Evolutionary conservation across 2,113 vertebrate species (phyloP), one percentile per base, ranked within the genome.

Genomic region (Pseudopodoces humilis): DNA sequence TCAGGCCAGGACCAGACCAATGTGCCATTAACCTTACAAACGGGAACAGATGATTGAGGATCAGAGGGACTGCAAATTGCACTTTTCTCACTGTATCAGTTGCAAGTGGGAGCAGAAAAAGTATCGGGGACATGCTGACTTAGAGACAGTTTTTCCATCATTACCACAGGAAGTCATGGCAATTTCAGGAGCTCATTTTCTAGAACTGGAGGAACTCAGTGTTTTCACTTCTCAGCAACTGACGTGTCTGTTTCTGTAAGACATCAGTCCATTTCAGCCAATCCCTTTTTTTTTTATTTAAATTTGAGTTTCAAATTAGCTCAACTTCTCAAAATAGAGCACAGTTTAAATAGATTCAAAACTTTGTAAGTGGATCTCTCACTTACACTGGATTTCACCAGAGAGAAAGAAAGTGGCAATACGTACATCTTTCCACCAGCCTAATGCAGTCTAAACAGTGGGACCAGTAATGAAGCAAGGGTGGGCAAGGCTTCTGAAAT

Each of bases 101-200:
- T 87, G 46, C 31, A 91, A 41, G 20, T 81, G 49, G 17, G 62
- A 91, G 64, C 60, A 88, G 76, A 83, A 63, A 37, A 83, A 87
- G 47, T 65, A 46, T 27, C 14, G 15, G 17, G 24, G 24, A 68
- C 0, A 1, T 25, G 25, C 24, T 88, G 72, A 68, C 41, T 49
- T 56, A 82, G 33, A 56, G 46, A 58, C 44, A 75, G 18, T 58
- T 79, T 62, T 76, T 84, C 64, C 69, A 17, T 58, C 58, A 43
- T 58, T 79, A 62, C 37, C 24, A 14, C 39, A 49, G 44, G 13
- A 62, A 76, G 62, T 47, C 1, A 0, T 35, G 39, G 41, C 31
- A 81, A 75, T 92, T 91, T 92, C 60, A 78, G 72, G 39, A 64
- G 13, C n/a, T 88, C 25, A 15, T 91, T 94, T 95, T 41, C 69